Evolutionary conservation across 2,113 vertebrate species (phyloP).

Genomic region (Corythoichthys intestinalis): DNA sequence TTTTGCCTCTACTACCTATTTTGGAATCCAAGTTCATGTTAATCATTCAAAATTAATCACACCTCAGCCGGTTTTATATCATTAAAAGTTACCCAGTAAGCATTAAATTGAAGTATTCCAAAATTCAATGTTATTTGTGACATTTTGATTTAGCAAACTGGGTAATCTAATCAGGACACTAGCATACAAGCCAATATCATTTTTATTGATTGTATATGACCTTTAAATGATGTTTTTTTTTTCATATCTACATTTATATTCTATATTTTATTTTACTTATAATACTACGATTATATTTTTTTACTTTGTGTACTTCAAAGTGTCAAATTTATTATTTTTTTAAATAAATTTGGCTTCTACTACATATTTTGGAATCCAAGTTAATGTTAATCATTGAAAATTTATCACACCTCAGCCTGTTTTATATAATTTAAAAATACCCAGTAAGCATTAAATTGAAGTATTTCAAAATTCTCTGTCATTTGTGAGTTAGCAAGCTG

Average conservation of each 20-base stretch:
- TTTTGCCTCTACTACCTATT: neutral
- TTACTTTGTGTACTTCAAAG: too few species aligned
- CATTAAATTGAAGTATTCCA: slow-evolving; percentile 11
- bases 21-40: neutral
- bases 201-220: too few species aligned
- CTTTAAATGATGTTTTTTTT: neutral
- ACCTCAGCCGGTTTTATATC: neutral
- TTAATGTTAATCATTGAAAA: neutral
- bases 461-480: slow-evolving; percentile 6
- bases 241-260: too few species aligned
- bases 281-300: too few species aligned
- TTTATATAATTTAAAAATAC: neutral
- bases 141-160: slow-evolving; percentile 46
- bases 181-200: too few species aligned
- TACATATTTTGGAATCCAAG: neutral
- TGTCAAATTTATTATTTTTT: neutral
- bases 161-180: slow-evolving; percentile 48
- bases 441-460: neutral
- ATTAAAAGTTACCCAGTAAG: neutral
- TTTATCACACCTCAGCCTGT: neutral
- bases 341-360: neutral
- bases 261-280: too few species aligned
- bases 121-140: slow-evolving; percentile 1
- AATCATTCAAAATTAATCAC: neutral
- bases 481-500: slow-evolving; percentile 36